A percentile compares a stretch with the other conserved stretches of the same genome.
Evolutionary conservation across 2,797 vertebrate species (phyloP).

Genomic region (Periparus ater): DNA sequence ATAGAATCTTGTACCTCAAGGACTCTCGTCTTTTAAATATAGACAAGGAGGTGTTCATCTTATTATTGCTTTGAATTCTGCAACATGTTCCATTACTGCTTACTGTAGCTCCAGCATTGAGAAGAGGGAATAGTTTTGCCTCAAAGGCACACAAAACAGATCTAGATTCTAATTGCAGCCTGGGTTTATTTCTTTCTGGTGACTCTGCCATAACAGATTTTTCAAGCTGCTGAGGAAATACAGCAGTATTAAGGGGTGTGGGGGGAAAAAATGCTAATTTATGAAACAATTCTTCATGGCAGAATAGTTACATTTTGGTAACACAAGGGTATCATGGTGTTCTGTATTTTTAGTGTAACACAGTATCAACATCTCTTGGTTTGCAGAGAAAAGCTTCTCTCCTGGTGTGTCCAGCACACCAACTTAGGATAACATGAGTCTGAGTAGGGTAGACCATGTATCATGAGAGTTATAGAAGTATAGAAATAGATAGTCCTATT

Average conservation of each 20-base stretch:
- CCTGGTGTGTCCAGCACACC: neutral
- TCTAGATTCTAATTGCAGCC: neutral
- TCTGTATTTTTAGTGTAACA: neutral
- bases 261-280: neutral
- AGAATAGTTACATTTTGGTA: neutral
- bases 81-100: neutral
- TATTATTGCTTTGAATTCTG: neutral
- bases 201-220: neutral
- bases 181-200: neutral
- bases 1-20: neutral
- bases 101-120: neutral
- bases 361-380: neutral
- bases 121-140: neutral
- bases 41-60: neutral
- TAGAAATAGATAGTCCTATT: neutral
- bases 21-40: neutral
- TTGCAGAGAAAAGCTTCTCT: neutral
- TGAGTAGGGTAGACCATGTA: neutral
- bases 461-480: neutral
- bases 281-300: neutral
- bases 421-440: fast-evolving
- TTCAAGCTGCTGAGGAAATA: neutral
- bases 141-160: neutral
- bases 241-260: neutral
- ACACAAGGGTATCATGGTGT: neutral